These are phyloP conservation scores for Meloidogyne chitwoodi DNA, from an alignment of 1,140 invertebrate genomes.

Conservation along the genomic window DNA sequence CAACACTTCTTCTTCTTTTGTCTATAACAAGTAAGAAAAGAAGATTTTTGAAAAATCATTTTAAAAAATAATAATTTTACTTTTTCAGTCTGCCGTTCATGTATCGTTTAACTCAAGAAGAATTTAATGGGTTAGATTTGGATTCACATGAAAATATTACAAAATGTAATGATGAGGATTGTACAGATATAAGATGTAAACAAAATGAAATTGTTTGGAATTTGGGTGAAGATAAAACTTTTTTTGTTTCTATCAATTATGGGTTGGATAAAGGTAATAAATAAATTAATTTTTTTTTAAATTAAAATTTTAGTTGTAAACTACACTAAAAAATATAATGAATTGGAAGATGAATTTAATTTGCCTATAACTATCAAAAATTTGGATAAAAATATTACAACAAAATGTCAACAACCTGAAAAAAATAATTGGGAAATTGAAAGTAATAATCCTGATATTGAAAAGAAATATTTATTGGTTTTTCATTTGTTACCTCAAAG, in stretches of 20 bases:
- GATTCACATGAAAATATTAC: neutral
- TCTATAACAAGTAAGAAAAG: neutral
- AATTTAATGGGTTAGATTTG: neutral
- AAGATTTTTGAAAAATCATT: neutral
- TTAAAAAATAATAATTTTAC: neutral
- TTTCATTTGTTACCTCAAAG: neutral
- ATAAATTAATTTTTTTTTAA: neutral
- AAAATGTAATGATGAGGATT: neutral
- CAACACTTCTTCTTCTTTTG: neutral
- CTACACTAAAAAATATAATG: neutral
- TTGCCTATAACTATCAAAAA: neutral
- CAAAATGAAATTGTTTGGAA: neutral
- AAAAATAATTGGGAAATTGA: neutral
- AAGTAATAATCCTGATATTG: neutral
- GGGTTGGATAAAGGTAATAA: neutral
- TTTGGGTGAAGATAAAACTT: neutral
- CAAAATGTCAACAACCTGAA: neutral
- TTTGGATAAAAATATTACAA: neutral
- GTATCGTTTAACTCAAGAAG: neutral
- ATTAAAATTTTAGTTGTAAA: neutral
- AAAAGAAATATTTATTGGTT: neutral
- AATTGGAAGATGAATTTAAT: neutral
- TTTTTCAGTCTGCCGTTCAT: neutral
- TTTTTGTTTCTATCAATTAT: too few species aligned
- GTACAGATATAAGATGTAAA: neutral